phyloP scores from a whole-genome alignment of 2,888 invertebrate genomes.

The Fragum whitleyi region DNA sequence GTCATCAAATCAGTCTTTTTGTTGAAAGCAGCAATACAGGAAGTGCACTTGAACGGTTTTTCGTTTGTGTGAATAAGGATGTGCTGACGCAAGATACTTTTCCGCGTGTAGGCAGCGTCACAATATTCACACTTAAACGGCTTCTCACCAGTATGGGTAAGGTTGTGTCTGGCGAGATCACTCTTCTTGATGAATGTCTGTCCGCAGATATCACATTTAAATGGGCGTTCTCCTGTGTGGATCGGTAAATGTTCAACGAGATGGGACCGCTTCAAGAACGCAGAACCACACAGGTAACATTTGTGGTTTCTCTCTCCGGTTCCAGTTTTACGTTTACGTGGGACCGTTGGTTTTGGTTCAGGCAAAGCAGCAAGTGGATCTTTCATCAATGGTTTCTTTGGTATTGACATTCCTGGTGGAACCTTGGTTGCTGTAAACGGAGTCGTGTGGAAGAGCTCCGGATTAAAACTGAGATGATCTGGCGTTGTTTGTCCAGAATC shows the following conservation, averaged over 20 bases:
- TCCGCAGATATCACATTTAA: slow-evolving; percentile 23
- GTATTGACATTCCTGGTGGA: background rate
- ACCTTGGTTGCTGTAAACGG: slow-evolving; percentile 15
- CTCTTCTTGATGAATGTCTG: slow-evolving; percentile 26
- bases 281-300: slow-evolving; percentile 22
- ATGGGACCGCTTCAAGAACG: slow-evolving; percentile 12
- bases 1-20: slow-evolving; percentile 4
- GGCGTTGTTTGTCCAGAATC: background rate
- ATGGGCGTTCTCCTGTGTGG: slow-evolving; percentile 17
- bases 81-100: slow-evolving; percentile 19
- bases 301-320: slow-evolving; percentile 18
- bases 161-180: slow-evolving; percentile 10
- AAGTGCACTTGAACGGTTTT: slow-evolving; percentile 16
- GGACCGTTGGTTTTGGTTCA: slow-evolving; percentile 9
- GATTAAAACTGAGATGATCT: slow-evolving; percentile 2
- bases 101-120: slow-evolving; percentile 17
- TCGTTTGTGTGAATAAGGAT: slow-evolving; percentile 15
- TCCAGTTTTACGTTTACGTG: slow-evolving; percentile 18
- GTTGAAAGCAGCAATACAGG: slow-evolving; percentile 17
- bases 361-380: background rate
- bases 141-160: slow-evolving; percentile 16
- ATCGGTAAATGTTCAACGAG: slow-evolving; percentile 18
- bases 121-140: slow-evolving; percentile 20
- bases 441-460: background rate
- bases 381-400: slow-evolving; percentile 6